Conservation (phyloP, 2,797 vertebrate species). For the Aselliscus stoliczkanus region DNA sequence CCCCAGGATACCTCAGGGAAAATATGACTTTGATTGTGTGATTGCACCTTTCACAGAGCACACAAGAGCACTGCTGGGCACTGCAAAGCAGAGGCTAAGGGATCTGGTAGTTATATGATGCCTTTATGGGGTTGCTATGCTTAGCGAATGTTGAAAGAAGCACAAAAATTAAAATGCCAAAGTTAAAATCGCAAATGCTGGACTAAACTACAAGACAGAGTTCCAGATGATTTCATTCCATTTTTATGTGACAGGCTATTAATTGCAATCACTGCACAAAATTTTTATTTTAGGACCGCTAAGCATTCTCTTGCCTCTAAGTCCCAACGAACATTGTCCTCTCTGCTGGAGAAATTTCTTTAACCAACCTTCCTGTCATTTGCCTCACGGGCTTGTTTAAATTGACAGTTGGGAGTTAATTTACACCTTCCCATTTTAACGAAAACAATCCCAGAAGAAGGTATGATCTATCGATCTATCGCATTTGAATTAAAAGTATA, state of each 20-base stretch:
- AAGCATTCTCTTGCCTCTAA: constrained; percentile 21
- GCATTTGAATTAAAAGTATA: constrained; percentile 42
- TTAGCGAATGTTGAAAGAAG: constrained; percentile 40
- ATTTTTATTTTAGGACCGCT: constrained; percentile 45
- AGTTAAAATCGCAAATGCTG: constrained; percentile 40
- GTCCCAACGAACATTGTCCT: not conserved
- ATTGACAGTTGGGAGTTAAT: constrained; percentile 52
- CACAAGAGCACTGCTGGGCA: not conserved
- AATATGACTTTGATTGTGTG: constrained; percentile 35
- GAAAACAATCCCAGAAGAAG: constrained; percentile 38
- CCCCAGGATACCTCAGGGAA: constrained; percentile 43
- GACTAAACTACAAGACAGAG: constrained; percentile 19
- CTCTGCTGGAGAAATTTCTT: constrained; percentile 35
- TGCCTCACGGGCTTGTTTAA: constrained; percentile 50
- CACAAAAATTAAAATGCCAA: constrained; percentile 54
- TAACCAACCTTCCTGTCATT: constrained; percentile 39
- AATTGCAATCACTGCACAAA: constrained; percentile 50
- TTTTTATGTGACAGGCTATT: constrained; percentile 57
- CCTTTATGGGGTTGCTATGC: not conserved
- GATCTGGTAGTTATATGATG: not conserved
- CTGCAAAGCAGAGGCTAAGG: not conserved
- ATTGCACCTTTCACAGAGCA: not conserved
- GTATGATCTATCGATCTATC: not conserved
- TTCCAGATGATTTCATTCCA: constrained; percentile 53
- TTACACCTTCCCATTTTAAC: constrained; percentile 37